phyloP scores from a whole-genome alignment of 2,113 vertebrate species.

The Oryctolagus cuniculus region DNA sequence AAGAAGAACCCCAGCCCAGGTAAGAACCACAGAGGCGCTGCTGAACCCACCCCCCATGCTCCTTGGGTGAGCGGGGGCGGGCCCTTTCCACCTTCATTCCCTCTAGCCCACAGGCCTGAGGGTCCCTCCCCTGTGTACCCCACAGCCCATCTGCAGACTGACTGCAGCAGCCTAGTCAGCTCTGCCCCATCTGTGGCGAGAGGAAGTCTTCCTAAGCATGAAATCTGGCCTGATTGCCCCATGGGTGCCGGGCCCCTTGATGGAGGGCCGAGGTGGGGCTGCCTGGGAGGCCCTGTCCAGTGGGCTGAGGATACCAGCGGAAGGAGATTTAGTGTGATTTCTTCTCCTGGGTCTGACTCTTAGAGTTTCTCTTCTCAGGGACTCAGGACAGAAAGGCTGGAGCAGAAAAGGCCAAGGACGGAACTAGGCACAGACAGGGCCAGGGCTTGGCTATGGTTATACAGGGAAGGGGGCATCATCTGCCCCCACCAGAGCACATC shows the following conservation, averaged over 20 bases:
- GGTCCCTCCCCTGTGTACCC: background rate
- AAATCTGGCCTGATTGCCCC: background rate
- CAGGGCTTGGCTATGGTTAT: background rate
- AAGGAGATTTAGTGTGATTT: background rate
- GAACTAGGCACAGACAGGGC: background rate
- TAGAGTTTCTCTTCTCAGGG: background rate
- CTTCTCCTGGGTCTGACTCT: background rate
- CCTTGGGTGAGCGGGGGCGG: background rate
- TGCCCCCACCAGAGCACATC: background rate
- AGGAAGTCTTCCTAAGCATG: conserved; percentile 20
- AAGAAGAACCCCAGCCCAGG: background rate
- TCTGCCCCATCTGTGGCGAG: background rate
- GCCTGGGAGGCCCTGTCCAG: background rate
- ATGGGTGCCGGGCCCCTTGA: background rate
- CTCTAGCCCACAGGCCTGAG: background rate
- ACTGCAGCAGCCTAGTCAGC: background rate
- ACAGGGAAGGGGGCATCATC: background rate
- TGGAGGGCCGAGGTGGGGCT: background rate
- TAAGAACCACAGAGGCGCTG: background rate
- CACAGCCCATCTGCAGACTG: background rate
- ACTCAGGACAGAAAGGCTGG: conserved; percentile 16
- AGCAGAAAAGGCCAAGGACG: background rate
- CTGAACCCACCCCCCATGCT: background rate
- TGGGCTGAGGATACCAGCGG: background rate
- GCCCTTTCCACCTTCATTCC: background rate